phyloP scores from a whole-genome alignment of 2,113 vertebrate genomes.

The Amblyopsis rosae region DNA sequence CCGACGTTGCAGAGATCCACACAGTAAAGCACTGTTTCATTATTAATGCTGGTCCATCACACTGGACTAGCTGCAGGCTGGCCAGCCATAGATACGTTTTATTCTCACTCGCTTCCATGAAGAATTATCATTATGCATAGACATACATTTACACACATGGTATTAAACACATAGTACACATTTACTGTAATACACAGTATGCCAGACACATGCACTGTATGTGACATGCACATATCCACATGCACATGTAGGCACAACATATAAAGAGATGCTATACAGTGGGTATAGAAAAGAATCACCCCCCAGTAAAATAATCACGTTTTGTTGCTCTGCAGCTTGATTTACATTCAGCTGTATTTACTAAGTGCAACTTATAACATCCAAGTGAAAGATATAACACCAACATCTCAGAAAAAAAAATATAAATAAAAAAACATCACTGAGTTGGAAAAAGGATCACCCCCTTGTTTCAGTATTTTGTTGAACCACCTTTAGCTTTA shows the following conservation, averaged over 20 bases:
- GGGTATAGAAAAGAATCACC: no score
- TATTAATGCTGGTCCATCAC: conserved; percentile 65
- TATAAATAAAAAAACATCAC: no score
- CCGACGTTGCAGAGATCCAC: conserved; percentile 64
- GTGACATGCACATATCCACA: conserved; percentile 1
- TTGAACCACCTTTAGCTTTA: no score
- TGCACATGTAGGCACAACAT: conserved; percentile 10
- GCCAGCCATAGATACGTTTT: conserved; percentile 49
- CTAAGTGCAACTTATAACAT: no score
- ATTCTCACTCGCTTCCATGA: conserved; percentile 48
- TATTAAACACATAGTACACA: neutral
- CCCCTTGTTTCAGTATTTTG: no score
- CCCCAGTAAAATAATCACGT: no score
- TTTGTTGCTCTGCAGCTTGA: no score
- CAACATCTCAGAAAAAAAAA: no score
- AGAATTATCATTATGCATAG: conserved; percentile 41
- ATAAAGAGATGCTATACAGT: neutral
- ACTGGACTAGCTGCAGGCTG: conserved; percentile 57
- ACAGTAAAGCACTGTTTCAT: conserved; percentile 74
- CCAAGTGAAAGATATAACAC: no score
- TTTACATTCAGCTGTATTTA: no score
- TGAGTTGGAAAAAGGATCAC: no score
- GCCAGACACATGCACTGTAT: neutral
- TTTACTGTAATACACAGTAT: neutral
- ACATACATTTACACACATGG: neutral